Evolutionary conservation across 2,888 invertebrate genomes (phyloP).

Genomic region (Leptinotarsa haldemani): DNA sequence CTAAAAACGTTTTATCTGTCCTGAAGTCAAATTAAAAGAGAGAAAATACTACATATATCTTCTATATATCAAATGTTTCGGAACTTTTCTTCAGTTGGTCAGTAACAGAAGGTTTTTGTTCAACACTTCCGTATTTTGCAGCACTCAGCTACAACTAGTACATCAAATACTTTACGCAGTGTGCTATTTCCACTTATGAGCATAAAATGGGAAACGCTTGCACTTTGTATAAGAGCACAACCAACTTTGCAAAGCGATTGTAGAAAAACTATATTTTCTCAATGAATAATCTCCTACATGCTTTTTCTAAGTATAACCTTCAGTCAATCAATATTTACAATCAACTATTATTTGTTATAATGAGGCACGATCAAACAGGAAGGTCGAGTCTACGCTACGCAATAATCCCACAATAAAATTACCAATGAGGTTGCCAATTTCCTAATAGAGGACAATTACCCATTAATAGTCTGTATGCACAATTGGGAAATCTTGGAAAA

Average conservation of each 20-base stretch:
- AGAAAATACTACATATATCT: not conserved
- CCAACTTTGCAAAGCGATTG: no score
- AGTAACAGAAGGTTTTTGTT: no score
- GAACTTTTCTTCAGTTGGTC: not conserved
- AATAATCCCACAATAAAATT: slow-evolving; percentile 5
- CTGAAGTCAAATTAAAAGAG: not conserved
- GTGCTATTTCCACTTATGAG: no score
- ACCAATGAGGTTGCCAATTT: not conserved
- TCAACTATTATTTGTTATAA: slow-evolving; percentile 10
- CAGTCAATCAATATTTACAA: not conserved
- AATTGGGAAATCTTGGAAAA: not conserved
- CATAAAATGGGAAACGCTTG: no score
- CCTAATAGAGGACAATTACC: slow-evolving; percentile 4
- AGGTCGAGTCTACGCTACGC: slow-evolving; percentile 14
- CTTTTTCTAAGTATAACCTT: no score
- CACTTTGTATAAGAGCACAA: no score
- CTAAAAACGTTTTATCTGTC: not conserved
- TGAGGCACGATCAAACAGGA: not conserved
- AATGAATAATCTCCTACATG: no score
- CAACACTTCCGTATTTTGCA: no score
- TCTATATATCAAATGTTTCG: not conserved
- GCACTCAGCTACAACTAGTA: no score
- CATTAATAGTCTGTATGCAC: not conserved
- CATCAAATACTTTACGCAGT: no score
- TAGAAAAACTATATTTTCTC: no score